Base-by-base conservation (phyloP, 2,888 invertebrate genomes). In the Anoplius nigerrimus region DNA sequence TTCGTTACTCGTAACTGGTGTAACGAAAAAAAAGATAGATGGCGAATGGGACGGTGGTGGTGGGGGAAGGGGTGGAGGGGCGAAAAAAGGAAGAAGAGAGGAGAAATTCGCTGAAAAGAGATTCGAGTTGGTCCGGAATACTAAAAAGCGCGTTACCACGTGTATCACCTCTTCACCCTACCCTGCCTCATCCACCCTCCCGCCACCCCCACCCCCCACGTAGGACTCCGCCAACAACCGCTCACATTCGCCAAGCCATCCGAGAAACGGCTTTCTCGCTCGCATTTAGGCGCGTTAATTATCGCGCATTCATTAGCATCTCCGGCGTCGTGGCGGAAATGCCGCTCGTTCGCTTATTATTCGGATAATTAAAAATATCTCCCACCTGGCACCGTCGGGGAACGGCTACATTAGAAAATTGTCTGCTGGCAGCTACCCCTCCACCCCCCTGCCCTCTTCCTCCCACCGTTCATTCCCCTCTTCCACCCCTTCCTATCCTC, bases 331-430 rank as follows among this genome's bases (percentile, higher is more conserved):
- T 60, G n/a, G 53, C 53, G 24, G 16, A 4, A 22, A 53, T 16
- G 51, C 48, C 58, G 46, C 56, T 56, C 68, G 52, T 51, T 42
- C 57, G 62, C 62, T 70, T 72, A 60, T 76, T 66, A 75, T 64
- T 59, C 66, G 53, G 62, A 66, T 70, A 75, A 75, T 75, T 72
- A 75, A 75, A 76, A 75, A 70, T 72, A 72, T 72, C 71, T 75
- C 62, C 45, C 43, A 22, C 59, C 34, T 34, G 34, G 34, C 46
- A 21, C 52, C 64, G 43, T 34, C 16, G 51, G n/a, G n/a, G 60
- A 54, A 60, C 42, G 59, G 60, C 45, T 55, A 62, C 72, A 69
- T 67, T 69, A 69, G 52, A 67, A 75, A 71, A 66, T 65, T 69
- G 62, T 63, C 59, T 54, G 56, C 46, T 13, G 34, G 4, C 11